Conservation (phyloP, 2,797 vertebrate species). For the Ptychobarbus kaznakovi region DNA sequence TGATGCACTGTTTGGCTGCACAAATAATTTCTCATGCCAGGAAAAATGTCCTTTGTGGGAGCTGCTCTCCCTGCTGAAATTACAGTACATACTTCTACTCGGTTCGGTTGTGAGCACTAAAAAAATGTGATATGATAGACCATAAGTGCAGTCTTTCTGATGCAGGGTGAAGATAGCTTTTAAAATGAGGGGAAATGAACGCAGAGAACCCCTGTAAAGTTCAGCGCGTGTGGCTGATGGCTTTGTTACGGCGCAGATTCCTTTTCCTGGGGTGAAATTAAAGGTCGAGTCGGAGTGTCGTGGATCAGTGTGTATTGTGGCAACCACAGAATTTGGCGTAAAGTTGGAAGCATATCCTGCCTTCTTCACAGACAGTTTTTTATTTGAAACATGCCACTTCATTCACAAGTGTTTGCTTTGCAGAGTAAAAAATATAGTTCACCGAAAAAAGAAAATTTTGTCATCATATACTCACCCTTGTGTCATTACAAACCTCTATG, state of each 20-base stretch:
- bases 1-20: conserved; percentile 39
- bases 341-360: conserved; percentile 23
- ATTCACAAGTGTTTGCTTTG: conserved; percentile 24
- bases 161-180: conserved; percentile 52
- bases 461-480: background rate
- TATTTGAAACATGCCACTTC: conserved; percentile 34
- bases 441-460: background rate
- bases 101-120: conserved; percentile 18
- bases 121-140: conserved; percentile 24
- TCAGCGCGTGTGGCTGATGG: conserved; percentile 55
- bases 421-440: background rate
- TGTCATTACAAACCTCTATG: background rate
- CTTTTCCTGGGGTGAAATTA: conserved; percentile 58
- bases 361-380: conserved; percentile 27
- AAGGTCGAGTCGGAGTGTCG: conserved; percentile 50
- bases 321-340: conserved; percentile 28
- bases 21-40: conserved; percentile 26
- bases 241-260: conserved; percentile 51
- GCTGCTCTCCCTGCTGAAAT: conserved; percentile 20
- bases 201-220: conserved; percentile 48
- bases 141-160: conserved; percentile 48
- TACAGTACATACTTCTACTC: conserved; percentile 6
- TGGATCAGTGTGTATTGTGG: conserved; percentile 32
- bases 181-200: conserved; percentile 54
- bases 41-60: conserved; percentile 10